phyloP scores from a whole-genome alignment of 1,140 invertebrate genomes.

The Cataglyphis hispanica region DNA sequence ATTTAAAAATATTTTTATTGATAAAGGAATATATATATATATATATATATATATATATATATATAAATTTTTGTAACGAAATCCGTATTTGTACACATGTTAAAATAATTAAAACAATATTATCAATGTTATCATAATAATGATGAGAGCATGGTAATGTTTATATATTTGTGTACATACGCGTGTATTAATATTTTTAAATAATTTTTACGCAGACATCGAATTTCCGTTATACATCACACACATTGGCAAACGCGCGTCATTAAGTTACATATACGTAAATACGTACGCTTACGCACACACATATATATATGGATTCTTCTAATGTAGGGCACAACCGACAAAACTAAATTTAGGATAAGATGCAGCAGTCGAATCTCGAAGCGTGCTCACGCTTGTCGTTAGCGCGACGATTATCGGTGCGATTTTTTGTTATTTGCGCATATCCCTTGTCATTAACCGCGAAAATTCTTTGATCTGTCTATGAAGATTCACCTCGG shows the following conservation, averaged over 20 bases:
- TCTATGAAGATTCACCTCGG: background rate
- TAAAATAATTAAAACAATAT: too few species aligned
- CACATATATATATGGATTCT: slow-evolving; percentile 42
- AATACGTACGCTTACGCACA: background rate
- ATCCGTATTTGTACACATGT: background rate
- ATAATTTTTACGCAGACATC: slow-evolving; percentile 32
- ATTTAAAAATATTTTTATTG: background rate
- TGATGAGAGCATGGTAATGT: background rate
- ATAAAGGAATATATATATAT: background rate
- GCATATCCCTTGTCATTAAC: background rate
- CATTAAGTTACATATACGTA: slow-evolving; percentile 56
- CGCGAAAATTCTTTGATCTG: slow-evolving; percentile 43
- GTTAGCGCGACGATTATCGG: slow-evolving; percentile 54
- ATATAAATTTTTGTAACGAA: background rate
- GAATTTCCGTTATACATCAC: slow-evolving; percentile 36
- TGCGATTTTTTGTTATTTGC: slow-evolving; percentile 30
- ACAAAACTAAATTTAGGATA: slow-evolving; percentile 76
- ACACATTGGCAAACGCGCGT: slow-evolving; percentile 1
- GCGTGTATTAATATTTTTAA: slow-evolving; percentile 8
- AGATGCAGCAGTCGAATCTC: slow-evolving; percentile 72
- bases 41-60: background rate
- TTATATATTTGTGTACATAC: background rate
- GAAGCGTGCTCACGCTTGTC: slow-evolving; percentile 72
- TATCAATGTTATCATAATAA: background rate
- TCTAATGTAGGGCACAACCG: slow-evolving; percentile 73